These are phyloP conservation scores for Bellardia pandia DNA, from an alignment of 2,888 invertebrate genomes.

Conservation along the genomic window DNA sequence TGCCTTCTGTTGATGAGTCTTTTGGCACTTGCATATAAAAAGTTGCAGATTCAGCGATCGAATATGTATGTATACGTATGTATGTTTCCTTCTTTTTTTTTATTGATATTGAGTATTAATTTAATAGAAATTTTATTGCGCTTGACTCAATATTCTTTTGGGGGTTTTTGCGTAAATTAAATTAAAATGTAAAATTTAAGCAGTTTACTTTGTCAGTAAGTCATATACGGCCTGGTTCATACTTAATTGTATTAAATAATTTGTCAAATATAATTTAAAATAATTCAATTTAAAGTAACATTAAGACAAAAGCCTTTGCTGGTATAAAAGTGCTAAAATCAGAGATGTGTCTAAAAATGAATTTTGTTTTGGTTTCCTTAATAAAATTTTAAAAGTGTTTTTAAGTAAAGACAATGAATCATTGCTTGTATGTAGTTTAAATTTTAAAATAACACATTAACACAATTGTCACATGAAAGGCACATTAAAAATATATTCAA, in stretches of 20 bases:
- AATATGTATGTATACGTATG: neutral
- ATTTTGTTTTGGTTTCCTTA: neutral
- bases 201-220: conserved; percentile 14
- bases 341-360: neutral
- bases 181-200: conserved; percentile 15
- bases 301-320: neutral
- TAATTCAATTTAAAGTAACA: conserved; percentile 36
- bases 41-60: neutral
- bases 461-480: too few relatives aligned
- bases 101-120: conserved; percentile 44
- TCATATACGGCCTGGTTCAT: neutral
- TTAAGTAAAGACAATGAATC: neutral
- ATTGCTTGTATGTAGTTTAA: too few relatives aligned
- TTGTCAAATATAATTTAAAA: conserved; percentile 45
- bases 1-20: conserved; percentile 21
- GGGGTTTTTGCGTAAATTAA: conserved; percentile 35
- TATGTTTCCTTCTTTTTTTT: neutral
- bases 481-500: too few relatives aligned
- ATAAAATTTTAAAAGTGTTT: neutral
- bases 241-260: conserved; percentile 50
- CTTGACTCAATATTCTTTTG: neutral
- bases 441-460: too few relatives aligned
- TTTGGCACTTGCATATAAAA: conserved; percentile 10
- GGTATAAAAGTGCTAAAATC: neutral
- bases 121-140: neutral